These are phyloP conservation scores for Turritopsis dohrnii DNA, from an alignment of 30 jellyfish, hydroid and myxozoan species.

Conservation along the genomic window DNA sequence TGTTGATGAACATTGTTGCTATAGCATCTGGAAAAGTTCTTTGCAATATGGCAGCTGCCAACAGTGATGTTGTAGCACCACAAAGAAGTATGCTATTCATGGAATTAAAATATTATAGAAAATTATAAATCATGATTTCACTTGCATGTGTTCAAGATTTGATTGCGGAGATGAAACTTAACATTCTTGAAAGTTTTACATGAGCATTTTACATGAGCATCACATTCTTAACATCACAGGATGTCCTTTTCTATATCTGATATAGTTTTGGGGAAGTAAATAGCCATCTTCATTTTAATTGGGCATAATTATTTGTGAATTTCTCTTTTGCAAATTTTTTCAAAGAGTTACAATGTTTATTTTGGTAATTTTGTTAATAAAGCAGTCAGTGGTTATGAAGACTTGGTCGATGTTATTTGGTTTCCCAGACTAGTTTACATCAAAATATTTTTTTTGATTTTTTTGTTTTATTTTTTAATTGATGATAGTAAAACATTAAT, in stretches of 20 bases:
- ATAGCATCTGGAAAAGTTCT: neutral
- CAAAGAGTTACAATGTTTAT: no score
- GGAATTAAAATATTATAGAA: no score
- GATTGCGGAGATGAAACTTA: neutral
- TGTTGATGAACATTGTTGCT: neutral
- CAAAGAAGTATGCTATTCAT: neutral
- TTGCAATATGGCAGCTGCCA: slow-evolving; percentile 9
- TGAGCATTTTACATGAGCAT: neutral
- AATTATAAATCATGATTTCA: neutral
- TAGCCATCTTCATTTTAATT: no score
- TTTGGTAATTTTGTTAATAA: no score
- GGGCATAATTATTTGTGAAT: no score
- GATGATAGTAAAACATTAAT: neutral
- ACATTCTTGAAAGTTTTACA: neutral
- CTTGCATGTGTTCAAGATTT: neutral
- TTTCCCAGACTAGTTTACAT: neutral
- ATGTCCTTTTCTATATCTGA: no score
- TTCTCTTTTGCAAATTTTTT: no score
- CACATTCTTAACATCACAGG: neutral
- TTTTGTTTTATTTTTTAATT: no score
- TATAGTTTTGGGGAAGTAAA: no score
- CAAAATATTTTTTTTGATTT: no score
- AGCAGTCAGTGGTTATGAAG: no score
- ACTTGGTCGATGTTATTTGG: neutral
- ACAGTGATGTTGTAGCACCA: slow-evolving; percentile 1